These are phyloP conservation scores for Hemiprocne comata DNA, from an alignment of 2,113 vertebrate genomes.

Conservation along the genomic window DNA sequence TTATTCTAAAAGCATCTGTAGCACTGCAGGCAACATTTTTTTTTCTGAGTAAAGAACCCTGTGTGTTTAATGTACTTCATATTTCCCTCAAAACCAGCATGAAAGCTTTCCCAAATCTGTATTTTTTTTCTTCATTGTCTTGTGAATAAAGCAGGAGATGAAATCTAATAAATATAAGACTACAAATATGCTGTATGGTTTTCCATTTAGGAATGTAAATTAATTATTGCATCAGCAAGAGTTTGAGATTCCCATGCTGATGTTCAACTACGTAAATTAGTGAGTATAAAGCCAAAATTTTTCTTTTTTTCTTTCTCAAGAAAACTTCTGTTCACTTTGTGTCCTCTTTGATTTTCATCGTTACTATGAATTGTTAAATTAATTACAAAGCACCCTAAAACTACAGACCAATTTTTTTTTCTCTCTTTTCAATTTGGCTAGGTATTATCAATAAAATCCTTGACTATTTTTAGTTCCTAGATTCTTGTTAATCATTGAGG, in stretches of 20 bases:
- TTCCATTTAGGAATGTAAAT: not conserved
- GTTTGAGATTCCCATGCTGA: not conserved
- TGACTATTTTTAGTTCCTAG: not conserved
- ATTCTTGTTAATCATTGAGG: not conserved
- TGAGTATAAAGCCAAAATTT: not conserved
- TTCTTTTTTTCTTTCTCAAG: not conserved
- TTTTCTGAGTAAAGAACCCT: slow-evolving; percentile 36
- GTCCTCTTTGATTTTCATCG: not conserved
- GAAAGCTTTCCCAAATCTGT: not conserved
- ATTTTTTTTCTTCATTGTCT: not conserved
- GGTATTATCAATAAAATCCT: not conserved
- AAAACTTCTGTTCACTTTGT: fast-evolving
- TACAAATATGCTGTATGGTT: not conserved
- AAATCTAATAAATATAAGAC: not conserved
- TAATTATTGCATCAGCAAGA: not conserved
- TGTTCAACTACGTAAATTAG: not conserved
- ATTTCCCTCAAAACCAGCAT: slow-evolving; percentile 24
- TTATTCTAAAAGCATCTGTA: slow-evolving; percentile 61
- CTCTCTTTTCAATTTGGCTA: not conserved
- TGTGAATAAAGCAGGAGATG: not conserved
- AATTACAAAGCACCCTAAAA: not conserved
- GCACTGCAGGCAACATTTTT: slow-evolving; percentile 14
- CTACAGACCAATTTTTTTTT: not conserved
- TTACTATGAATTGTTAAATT: not conserved
- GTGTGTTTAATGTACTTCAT: not conserved